Percentiles rank a stretch among this genome's conserved stretches.
Conservation (phyloP, 2,113 vertebrate species). For the Puffinus mauretanicus region DNA sequence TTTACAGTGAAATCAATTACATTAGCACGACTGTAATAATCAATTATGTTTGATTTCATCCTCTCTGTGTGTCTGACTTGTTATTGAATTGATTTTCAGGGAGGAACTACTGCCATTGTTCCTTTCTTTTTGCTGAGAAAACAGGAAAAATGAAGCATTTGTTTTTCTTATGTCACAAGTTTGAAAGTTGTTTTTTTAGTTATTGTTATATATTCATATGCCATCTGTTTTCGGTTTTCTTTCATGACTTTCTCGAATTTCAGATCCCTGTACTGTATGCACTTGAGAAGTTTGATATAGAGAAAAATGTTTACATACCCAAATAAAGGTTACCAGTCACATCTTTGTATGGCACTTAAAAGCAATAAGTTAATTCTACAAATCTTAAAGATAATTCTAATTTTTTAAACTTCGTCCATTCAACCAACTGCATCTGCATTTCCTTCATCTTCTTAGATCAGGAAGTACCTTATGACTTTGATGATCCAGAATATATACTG, state of each 20-base stretch:
- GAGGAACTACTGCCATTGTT: neutral
- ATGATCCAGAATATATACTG: neutral
- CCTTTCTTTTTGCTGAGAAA: neutral
- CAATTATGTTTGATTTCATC: neutral
- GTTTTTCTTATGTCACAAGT: slow-evolving; percentile 22
- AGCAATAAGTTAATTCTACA: neutral
- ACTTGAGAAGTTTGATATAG: neutral
- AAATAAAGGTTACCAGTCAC: slow-evolving; percentile 21
- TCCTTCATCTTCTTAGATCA: neutral
- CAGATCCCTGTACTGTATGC: neutral
- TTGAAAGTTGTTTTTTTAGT: slow-evolving; percentile 9
- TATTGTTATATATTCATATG: slow-evolving; percentile 33
- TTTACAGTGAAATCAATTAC: neutral
- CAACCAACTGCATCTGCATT: neutral
- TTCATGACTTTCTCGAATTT: slow-evolving; percentile 35
- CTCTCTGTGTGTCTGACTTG: neutral
- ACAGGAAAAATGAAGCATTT: slow-evolving; percentile 11
- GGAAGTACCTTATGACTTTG: neutral
- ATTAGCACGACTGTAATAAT: neutral
- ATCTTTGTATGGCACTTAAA: neutral
- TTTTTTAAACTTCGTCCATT: neutral
- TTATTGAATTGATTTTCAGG: neutral
- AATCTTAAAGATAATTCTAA: neutral
- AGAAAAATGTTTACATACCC: slow-evolving; percentile 17
- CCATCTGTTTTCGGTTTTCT: slow-evolving; percentile 61